Evolutionary conservation across 1,140 invertebrate genomes (phyloP), one percentile per base, ranked within the genome.

Genomic region (Cryptotermes secundus): DNA sequence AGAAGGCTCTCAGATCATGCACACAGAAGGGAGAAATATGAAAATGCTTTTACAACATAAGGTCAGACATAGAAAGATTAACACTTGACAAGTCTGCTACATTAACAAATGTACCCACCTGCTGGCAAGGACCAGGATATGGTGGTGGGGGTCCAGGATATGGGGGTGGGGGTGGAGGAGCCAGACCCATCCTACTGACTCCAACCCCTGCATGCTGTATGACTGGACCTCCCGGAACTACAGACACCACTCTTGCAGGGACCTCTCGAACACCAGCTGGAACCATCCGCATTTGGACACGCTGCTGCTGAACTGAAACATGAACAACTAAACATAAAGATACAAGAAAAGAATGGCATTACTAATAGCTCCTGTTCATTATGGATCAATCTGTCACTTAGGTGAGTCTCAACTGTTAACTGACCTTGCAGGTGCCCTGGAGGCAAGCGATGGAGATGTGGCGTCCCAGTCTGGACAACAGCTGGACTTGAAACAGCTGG

Each of bases 81-180:
- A 4, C 12, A 38, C 38, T 6, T 12, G 4, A 38, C 38, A 38
- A 38, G 38, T 38, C 38, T 38, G 4, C 38, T 38, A 4, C 38
- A 38, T 4, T 38, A 38, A 19, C 14, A 49, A 19, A 49, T 19
- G 4, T 49, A 83, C 79, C 36, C 79, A 84, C 82, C 79, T 82
- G 86, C 81, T 83, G 85, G 42, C 83, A 79, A n/a, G 83, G 91
- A 45, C 92, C 93, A 82, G 94, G 93, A 89, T 94, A 94, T 6
- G 94, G 94, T 38, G 93, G 93, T 26, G 93, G 93, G 35, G 92
- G 92, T 38, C 91, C 92, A 16, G 92, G 92, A 88, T 92, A 92
- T 42, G 93, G 93, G 42, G 93, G 93, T 31, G 93, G 93, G 7
- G 92, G 92, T 31, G 92, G 91, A 1, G 90, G 90, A 0, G 91